Evolutionary conservation across 2,113 vertebrate genomes (phyloP).

Genomic region (Archocentrus centrarchus): DNA sequence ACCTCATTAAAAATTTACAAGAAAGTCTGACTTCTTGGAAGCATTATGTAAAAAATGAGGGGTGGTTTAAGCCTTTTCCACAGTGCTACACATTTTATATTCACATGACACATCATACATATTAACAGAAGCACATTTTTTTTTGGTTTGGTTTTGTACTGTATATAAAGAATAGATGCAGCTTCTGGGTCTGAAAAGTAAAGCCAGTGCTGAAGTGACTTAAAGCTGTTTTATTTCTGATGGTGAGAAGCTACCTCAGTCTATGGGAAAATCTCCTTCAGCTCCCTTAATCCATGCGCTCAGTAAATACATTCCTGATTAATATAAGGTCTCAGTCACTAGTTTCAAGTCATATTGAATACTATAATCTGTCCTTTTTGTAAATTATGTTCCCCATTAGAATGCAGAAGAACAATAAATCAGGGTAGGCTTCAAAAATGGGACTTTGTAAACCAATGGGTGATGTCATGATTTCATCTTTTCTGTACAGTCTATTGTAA

Average conservation of each 20-base stretch:
- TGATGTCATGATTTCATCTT: neutral
- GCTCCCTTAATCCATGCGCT: neutral
- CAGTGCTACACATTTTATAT: neutral
- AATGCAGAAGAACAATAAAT: neutral
- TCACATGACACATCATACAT: neutral
- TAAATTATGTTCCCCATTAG: neutral
- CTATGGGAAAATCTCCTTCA: neutral
- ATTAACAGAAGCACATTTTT: neutral
- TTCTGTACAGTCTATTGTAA: neutral
- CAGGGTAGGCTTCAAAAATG: neutral
- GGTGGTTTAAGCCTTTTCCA: neutral
- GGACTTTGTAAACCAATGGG: neutral
- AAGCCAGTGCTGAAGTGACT: neutral
- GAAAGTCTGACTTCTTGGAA: neutral
- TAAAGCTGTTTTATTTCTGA: neutral
- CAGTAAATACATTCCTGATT: neutral
- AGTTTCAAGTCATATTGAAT: neutral
- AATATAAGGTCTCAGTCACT: neutral
- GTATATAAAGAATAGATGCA: neutral
- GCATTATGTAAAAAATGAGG: neutral
- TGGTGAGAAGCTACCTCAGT: neutral
- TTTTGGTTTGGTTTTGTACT: neutral
- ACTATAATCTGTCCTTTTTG: neutral
- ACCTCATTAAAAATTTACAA: neutral
- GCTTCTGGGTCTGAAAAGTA: neutral